phyloP scores from a whole-genome alignment of 2,797 vertebrate species.

The Podargus strigoides region DNA sequence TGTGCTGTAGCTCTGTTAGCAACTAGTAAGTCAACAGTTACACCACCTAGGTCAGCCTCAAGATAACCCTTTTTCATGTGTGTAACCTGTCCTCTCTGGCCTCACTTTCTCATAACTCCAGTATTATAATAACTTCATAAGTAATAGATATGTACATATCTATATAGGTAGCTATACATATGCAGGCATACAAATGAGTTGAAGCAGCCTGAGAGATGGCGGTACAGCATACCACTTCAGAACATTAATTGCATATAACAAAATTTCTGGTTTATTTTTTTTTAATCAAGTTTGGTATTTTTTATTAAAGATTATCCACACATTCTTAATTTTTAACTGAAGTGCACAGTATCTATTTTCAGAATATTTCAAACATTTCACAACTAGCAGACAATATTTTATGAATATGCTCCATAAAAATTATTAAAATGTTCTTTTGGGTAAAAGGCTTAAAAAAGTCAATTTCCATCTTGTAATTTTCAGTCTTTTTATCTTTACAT shows the following conservation, averaged over 20 bases:
- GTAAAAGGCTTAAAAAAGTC: background rate
- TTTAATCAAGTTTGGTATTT: background rate
- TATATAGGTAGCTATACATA: too few species aligned
- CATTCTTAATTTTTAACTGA: background rate
- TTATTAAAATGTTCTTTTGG: background rate
- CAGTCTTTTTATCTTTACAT: background rate
- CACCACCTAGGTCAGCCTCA: background rate
- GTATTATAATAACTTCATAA: background rate
- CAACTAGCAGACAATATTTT: background rate
- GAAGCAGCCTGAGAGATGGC: background rate
- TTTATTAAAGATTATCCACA: background rate
- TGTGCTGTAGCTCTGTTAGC: background rate
- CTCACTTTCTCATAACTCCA: background rate
- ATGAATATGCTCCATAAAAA: background rate
- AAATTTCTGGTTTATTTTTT: background rate
- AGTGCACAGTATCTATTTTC: background rate
- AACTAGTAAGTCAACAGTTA: background rate
- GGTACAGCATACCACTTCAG: background rate
- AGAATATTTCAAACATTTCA: background rate
- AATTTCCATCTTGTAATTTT: background rate
- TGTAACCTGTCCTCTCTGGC: background rate
- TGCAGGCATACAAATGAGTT: background rate
- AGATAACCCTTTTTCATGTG: background rate
- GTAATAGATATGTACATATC: background rate
- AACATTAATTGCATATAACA: background rate